Evolutionary conservation across 2,888 invertebrate species (phyloP), one percentile per base, ranked within the genome.

Genomic region (Griposia aprilina): DNA sequence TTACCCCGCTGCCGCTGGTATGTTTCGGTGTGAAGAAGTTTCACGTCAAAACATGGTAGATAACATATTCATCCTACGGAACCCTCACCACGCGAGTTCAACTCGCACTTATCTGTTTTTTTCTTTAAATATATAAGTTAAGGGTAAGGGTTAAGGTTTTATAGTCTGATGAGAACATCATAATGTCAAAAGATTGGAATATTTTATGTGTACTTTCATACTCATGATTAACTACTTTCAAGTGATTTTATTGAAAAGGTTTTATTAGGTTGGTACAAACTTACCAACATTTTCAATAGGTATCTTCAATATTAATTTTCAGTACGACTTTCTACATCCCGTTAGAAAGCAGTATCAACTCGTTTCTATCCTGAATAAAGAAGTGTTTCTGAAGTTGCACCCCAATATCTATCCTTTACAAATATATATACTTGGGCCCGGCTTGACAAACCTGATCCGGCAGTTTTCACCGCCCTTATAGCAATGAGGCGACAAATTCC

Each of bases 401-500:
- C 15, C 4, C 2, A 63, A 20, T 30, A 45, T 74, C 3, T 23
- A 23, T 15, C 2, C 3, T 55, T 20, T 26, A 71, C 7, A 41
- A 20, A 50, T 36, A 36, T 36, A 36, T 36, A 36, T 36, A 70
- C n/a, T 70, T 59, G 41, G 11, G 13, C 26, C n/a, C 45, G 5
- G 73, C 23, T 59, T 60, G 26, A 66, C 17, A 36, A 67, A 55
- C 26, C 59, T 81, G 36, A 36, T 48, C 52, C 8, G 55, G 60
- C 26, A 67, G 48, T 41, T 67, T 62, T 62, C 11, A 0, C 55
- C 48, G 8, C 36, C 26, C 55, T 59, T 45, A 45, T 30, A 72
- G 52, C 57, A 52, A 73, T 81, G 59, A 79, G 73, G 36, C 48
- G 60, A 81, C 55, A 80, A 48, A 82, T 68, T 82, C 62, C 62